Conservation (phyloP, 2,888 invertebrate genomes). For the Camptogramma bilineatum region DNA sequence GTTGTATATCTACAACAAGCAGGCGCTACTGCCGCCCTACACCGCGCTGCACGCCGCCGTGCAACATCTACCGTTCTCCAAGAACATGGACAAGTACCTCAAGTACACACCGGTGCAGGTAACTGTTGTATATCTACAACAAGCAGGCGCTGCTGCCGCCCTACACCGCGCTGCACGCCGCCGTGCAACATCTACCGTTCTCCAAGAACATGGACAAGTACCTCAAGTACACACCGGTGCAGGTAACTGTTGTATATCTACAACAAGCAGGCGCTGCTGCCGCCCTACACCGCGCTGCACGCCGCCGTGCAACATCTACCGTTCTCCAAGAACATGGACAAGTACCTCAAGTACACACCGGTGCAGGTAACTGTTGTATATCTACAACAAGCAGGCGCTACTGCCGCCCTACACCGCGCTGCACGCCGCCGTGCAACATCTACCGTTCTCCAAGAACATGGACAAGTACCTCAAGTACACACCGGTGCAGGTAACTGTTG, state of each 20-base stretch:
- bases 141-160: constrained; percentile 94
- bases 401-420: constrained; percentile 94
- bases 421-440: constrained; percentile 88
- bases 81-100: constrained; percentile 97
- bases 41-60: constrained; percentile 90
- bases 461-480: constrained; percentile 97
- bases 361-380: constrained; percentile 81
- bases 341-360: constrained; percentile 96
- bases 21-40: constrained; percentile 94
- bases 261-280: constrained; percentile 94
- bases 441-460: constrained; percentile 96
- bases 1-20: constrained; percentile 88
- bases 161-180: constrained; percentile 92
- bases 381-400: constrained; percentile 93
- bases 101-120: constrained; percentile 94
- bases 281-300: constrained; percentile 93
- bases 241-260: constrained; percentile 73
- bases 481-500: constrained; percentile 87
- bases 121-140: constrained; percentile 81
- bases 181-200: constrained; percentile 90
- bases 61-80: constrained; percentile 92
- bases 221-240: constrained; percentile 94
- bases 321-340: constrained; percentile 97
- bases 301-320: constrained; percentile 88
- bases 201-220: constrained; percentile 98